Conservation (phyloP, 1,140 invertebrate genomes). For the Sogatella furcifera region DNA sequence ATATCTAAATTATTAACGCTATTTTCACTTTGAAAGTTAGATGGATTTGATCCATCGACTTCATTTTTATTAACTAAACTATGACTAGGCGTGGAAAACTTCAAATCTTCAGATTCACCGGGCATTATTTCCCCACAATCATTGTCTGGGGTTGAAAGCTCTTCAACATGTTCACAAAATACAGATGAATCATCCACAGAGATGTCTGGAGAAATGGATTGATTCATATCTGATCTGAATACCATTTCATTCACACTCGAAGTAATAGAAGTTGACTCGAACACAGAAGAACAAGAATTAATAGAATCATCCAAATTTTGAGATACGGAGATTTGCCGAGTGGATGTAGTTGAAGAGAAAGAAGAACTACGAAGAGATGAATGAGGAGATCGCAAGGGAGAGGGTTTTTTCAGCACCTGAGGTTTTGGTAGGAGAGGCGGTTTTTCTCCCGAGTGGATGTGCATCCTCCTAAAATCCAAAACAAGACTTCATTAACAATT, state of each 20-base stretch:
- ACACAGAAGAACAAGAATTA: background rate
- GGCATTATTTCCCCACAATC: too few relatives aligned
- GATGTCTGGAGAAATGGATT: background rate
- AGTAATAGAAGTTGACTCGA: background rate
- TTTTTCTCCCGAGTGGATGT: conserved; percentile 1
- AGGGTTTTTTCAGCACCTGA: background rate
- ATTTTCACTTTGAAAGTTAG: background rate
- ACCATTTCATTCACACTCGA: background rate
- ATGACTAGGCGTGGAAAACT: background rate
- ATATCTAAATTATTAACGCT: background rate
- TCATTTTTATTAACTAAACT: conserved; percentile 1
- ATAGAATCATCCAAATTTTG: background rate
- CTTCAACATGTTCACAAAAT: too few relatives aligned
- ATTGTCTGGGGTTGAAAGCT: too few relatives aligned
- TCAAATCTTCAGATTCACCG: background rate
- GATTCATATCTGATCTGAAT: background rate
- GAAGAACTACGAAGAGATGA: conserved; percentile 2
- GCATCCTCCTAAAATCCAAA: too few relatives aligned
- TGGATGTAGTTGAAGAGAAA: background rate
- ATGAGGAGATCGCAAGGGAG: background rate
- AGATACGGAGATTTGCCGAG: background rate
- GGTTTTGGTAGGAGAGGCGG: conserved; percentile 20
- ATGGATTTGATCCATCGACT: background rate
- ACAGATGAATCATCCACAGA: too few relatives aligned
- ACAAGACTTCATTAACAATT: too few relatives aligned